Base-by-base conservation (phyloP, 2,888 invertebrate species). In the Zhuqinia jingwanae region DNA sequence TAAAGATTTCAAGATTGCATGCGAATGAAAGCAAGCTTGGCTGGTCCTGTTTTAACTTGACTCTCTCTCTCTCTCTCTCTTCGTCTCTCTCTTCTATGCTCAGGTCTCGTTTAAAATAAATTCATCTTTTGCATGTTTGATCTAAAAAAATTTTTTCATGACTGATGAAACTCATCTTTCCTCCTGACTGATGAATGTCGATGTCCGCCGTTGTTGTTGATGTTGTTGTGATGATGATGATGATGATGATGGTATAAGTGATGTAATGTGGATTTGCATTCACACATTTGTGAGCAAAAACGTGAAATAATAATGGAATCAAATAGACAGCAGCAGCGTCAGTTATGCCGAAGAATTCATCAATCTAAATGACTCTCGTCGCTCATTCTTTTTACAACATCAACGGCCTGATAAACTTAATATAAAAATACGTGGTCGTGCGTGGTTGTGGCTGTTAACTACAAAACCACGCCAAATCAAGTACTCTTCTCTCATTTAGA, bases 1-100 rank as follows among this genome's bases (percentile, higher is more conserved):
- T 73, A 56, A 68, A 58, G 76, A 76, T 75, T 75, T 45, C 36
- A 53, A 53, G 76, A 83, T 76, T 76, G 60, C 83, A 83, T 76
- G 65, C 70, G 45, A 53, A 17, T 42, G 63, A n/a, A 36, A 63
- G 25, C 8, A 70, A 5, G 36, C 76, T 30, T 5, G 45, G 15
- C 13, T 50, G n/a, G 15, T 50, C 50, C 13, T 50, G 50, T 50
- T 50, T 50, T 8, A 36, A 6, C 36, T 36, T 36, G 5, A 36
- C 8, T 36, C 11, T 36, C 6, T 68, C 8, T 65, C 42, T 47
- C 22, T 13, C 15, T 22, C 50, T 76, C 27, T 25, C 25, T n/a
- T n/a, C 53, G 6, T 15, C 53, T 30, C 15, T 15, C n/a, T 85
- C 27, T 78, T 70, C 42, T 22, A 63, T 11, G 5, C 36, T 42